These are phyloP conservation scores for Tapera naevia DNA, from an alignment of 2,797 vertebrate genomes.

Conservation along the genomic window DNA sequence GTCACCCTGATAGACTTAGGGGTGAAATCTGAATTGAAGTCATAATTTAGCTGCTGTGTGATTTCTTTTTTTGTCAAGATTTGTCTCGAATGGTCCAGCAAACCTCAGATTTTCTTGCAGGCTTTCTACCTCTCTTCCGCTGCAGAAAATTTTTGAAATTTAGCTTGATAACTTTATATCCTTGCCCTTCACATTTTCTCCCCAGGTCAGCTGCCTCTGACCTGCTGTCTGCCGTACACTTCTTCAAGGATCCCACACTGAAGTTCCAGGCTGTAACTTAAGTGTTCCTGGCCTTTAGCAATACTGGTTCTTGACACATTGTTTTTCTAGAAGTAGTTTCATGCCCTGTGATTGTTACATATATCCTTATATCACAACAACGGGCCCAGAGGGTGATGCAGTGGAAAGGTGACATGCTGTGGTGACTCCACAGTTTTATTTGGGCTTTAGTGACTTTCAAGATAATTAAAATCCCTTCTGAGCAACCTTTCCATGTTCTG, in stretches of 20 bases:
- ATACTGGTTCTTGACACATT: neutral
- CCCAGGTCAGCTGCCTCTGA: neutral
- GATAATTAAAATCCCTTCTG: conserved; percentile 32
- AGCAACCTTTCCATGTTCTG: conserved; percentile 30
- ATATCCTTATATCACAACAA: neutral
- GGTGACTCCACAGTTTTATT: conserved; percentile 18
- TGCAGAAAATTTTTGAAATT: neutral
- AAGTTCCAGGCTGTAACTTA: neutral
- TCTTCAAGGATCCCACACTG: neutral
- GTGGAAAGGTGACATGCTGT: neutral
- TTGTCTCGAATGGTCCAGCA: neutral
- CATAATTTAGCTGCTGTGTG: neutral
- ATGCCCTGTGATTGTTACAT: neutral
- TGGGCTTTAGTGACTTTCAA: neutral
- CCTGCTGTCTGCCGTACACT: neutral
- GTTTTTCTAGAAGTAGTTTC: conserved; percentile 32
- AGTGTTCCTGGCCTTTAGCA: neutral
- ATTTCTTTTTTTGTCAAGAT: neutral
- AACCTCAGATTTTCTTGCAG: neutral
- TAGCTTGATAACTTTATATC: neutral
- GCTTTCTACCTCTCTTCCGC: neutral
- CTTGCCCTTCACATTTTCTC: neutral
- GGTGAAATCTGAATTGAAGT: neutral
- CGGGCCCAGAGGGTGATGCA: neutral
- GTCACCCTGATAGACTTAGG: neutral